Evolutionary conservation across 1,140 invertebrate species (phyloP).

Genomic region (Charaxes varanes): DNA sequence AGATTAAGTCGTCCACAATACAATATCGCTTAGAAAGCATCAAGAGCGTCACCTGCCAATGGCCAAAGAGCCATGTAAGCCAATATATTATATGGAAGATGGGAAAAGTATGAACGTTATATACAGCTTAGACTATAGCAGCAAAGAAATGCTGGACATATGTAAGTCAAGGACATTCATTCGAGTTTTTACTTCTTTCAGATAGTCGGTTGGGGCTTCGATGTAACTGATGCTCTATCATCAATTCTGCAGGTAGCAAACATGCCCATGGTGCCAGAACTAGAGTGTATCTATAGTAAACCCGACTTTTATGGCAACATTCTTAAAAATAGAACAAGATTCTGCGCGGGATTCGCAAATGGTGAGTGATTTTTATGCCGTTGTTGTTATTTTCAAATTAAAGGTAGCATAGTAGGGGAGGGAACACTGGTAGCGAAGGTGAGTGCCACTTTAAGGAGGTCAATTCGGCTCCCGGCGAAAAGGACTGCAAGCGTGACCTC

Average conservation of each 20-base stretch:
- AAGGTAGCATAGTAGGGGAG: too few relatives aligned
- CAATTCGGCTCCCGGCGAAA: too few relatives aligned
- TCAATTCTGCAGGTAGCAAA: slow-evolving; percentile 29
- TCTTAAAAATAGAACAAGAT: slow-evolving; percentile 33
- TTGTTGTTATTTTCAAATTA: too few relatives aligned
- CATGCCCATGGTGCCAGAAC: slow-evolving; percentile 41
- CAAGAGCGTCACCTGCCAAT: too few relatives aligned
- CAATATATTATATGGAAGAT: too few relatives aligned
- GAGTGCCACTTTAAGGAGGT: too few relatives aligned
- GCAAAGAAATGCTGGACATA: too few relatives aligned
- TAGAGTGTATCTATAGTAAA: slow-evolving; percentile 41
- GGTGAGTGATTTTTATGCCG: slow-evolving; percentile 21
- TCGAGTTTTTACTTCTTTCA: slow-evolving; percentile 15
- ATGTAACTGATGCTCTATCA: slow-evolving; percentile 32
- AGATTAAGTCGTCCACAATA: too few relatives aligned
- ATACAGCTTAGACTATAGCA: background rate
- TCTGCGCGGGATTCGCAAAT: slow-evolving; percentile 48
- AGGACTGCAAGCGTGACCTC: too few relatives aligned
- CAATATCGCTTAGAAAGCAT: too few relatives aligned
- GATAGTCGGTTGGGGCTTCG: slow-evolving; percentile 58
- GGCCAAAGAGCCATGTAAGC: too few relatives aligned
- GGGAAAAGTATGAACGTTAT: background rate
- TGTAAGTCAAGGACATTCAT: background rate
- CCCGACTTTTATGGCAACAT: slow-evolving; percentile 43
- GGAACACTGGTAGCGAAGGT: too few relatives aligned